Base-by-base conservation (phyloP, 2,888 invertebrate species). In the Drosophila quinaria region DNA sequence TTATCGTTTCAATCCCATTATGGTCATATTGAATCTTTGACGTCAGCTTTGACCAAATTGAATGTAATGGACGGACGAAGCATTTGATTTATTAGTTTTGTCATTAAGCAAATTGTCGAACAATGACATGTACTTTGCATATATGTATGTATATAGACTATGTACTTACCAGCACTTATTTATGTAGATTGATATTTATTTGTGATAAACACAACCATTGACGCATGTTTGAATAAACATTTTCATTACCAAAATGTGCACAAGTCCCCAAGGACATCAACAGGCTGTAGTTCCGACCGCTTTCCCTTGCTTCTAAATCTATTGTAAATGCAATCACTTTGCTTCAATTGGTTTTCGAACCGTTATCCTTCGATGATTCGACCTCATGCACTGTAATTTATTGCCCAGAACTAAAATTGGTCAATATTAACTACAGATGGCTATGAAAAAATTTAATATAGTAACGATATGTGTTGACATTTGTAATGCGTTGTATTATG, bases 221-320 rank as follows among this genome's bases (percentile, higher is more conserved):
- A 89, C 85, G 89, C 72, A 86, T 87, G 87, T 89, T 89, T 84
- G 79, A 76, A 85, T 89, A 86, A 84, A 86, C 90, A 86, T 87
- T 83, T 87, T 87, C 90, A 90, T 86, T 86, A 86, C 78, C 86
- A 62, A 82, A 88, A 71, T 87, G 74, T 81, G 61, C 72, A 73
- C 33, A 66, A 54, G 62, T 46, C 64, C 39, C 59, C 49, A 49
- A 50, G 59, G 63, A 71, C 75, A 46, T 46, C 33, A 56, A 60
- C 69, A 56, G 63, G 56, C 70, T 59, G 54, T 60, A 62, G 22
- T 19, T 51, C 17, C 46, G 51, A 17, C 41, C 39, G n/a, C 17
- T 15, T 9, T 50, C 22, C 15, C 15, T 13, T 46, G 54, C 17
- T 50, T 46, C 5, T 50, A 22, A 0, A n/a, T n/a, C n/a, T 22